phyloP scores from a whole-genome alignment of 2,113 vertebrate genomes.

The Silurus asotus region DNA sequence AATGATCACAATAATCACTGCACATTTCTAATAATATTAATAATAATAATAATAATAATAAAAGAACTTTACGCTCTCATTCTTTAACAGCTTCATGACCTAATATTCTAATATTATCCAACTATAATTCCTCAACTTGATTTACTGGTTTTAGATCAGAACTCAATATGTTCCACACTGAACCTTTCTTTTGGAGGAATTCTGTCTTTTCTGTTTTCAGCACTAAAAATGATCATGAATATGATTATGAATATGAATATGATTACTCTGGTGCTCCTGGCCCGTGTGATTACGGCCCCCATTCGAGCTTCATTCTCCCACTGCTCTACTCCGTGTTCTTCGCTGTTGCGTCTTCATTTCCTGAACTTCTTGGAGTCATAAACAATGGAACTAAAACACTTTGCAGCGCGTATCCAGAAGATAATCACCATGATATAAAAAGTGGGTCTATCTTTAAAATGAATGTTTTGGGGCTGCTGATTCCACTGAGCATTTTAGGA shows the following conservation, averaged over 20 bases:
- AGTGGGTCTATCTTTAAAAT: constrained; percentile 63
- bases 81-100: no score
- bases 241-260: no score
- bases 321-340: constrained; percentile 5
- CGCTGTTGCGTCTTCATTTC: not conserved
- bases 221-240: not conserved
- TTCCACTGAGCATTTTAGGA: not conserved
- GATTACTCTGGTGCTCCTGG: rapidly evolving
- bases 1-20: no score
- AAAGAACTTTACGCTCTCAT: no score
- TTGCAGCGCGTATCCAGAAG: constrained; percentile 9
- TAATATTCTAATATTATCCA: no score
- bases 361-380: constrained; percentile 28
- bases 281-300: constrained; percentile 10
- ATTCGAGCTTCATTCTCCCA: constrained; percentile 62
- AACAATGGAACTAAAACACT: rapidly evolving
- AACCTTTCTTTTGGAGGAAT: not conserved
- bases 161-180: not conserved
- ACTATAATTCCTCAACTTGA: not conserved
- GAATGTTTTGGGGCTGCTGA: constrained; percentile 3
- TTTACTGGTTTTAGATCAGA: not conserved
- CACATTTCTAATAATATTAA: no score
- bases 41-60: no score
- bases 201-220: not conserved
- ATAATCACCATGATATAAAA: not conserved